These are phyloP conservation scores for Danio jaintianensis DNA, from an alignment of 2,797 vertebrate genomes.

Conservation along the genomic window DNA sequence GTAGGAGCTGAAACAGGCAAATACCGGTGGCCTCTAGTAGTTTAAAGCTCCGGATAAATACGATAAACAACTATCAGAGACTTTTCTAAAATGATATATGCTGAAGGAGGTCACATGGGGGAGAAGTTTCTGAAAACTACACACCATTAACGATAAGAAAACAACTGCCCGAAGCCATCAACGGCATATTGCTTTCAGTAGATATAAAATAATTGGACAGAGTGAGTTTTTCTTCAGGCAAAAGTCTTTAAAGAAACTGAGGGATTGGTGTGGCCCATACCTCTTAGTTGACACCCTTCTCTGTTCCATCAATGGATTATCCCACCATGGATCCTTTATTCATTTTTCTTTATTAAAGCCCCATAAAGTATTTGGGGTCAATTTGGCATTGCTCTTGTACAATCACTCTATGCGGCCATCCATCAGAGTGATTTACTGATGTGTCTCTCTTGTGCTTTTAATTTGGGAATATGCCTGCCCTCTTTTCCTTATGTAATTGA, in stretches of 20 bases:
- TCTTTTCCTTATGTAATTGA: slow-evolving; percentile 14
- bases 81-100: neutral
- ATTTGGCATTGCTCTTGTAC: slow-evolving; percentile 6
- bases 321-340: slow-evolving; percentile 1
- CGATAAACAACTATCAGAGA: neutral
- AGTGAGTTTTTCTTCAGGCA: slow-evolving; percentile 16
- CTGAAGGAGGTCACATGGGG: slow-evolving; percentile 16
- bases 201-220: slow-evolving; percentile 8
- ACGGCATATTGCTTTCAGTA: neutral
- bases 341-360: slow-evolving; percentile 13
- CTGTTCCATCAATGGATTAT: neutral
- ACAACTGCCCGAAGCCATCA: slow-evolving; percentile 3
- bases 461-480: slow-evolving; percentile 22
- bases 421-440: slow-evolving; percentile 40
- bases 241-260: neutral
- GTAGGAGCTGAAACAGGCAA: neutral
- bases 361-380: slow-evolving; percentile 26
- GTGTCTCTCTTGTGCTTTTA: slow-evolving; percentile 16
- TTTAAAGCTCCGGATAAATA: neutral
- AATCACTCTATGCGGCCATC: slow-evolving; percentile 19
- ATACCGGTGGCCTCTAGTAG: neutral
- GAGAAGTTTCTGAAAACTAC: neutral
- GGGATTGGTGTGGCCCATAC: neutral
- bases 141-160: neutral
- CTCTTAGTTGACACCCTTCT: neutral